phyloP scores from a whole-genome alignment of 2,797 vertebrate genomes.

The Liparis tanakae region DNA sequence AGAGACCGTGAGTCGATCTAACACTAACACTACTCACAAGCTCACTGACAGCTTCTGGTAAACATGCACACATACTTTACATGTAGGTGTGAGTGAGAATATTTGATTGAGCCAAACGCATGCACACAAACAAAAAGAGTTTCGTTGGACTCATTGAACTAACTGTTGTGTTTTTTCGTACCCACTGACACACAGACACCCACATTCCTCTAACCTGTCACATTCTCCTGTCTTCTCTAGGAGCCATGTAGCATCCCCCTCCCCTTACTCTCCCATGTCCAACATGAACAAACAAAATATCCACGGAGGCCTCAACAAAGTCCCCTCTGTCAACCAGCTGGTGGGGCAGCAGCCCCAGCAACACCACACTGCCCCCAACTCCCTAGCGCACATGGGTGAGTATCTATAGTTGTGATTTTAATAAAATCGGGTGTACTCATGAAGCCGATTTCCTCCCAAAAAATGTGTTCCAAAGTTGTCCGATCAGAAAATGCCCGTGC shows the following conservation, averaged over 20 bases:
- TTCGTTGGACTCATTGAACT: neutral
- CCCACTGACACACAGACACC: too few relatives aligned
- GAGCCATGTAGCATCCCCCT: conserved; percentile 85
- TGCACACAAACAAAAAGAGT: neutral
- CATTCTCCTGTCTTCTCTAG: conserved; percentile 69
- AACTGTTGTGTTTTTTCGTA: too few relatives aligned
- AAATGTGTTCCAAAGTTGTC: neutral
- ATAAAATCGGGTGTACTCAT: neutral
- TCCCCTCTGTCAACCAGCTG: conserved; percentile 92
- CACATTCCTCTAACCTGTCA: conserved; percentile 20
- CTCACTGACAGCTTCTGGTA: neutral
- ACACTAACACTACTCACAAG: conserved; percentile 17
- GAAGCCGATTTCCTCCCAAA: neutral
- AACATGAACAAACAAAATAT: conserved; percentile 90
- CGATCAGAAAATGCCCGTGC: neutral
- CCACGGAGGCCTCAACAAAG: conserved; percentile 86
- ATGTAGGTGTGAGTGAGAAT: neutral
- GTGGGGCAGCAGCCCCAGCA: conserved; percentile 91
- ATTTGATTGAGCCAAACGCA: conserved; percentile 2
- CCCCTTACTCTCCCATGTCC: conserved; percentile 89
- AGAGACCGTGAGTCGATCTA: conserved; percentile 90
- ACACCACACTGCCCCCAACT: conserved; percentile 71
- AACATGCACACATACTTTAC: neutral
- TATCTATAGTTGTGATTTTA: conserved; percentile 25
- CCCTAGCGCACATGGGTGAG: conserved; percentile 91